phyloP scores from a whole-genome alignment of 2,888 invertebrate species.

The Lepeophtheirus nordmannii region DNA sequence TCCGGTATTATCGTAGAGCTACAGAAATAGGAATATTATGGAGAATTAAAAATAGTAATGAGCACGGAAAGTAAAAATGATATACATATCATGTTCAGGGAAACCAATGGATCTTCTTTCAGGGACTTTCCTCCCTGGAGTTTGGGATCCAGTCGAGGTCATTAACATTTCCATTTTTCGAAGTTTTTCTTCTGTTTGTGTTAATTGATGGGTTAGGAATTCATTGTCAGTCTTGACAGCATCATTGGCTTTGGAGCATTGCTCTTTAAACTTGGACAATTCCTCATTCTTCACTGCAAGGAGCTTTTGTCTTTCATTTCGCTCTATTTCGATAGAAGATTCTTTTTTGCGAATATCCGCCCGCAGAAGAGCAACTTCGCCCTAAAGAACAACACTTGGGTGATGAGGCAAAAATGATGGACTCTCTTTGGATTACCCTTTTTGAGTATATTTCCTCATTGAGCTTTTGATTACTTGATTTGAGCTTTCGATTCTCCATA shows the following conservation, averaged over 20 bases:
- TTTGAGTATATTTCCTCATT: slow-evolving; percentile 2
- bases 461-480: background rate
- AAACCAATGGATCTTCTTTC: background rate
- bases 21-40: background rate
- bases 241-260: background rate
- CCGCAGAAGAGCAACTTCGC: background rate
- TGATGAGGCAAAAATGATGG: background rate
- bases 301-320: background rate
- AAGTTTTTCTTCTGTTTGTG: background rate
- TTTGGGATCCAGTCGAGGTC: background rate
- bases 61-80: background rate
- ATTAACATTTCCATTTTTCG: background rate
- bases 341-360: background rate
- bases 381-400: background rate
- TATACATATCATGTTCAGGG: background rate
- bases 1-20: background rate
- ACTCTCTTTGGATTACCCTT: background rate
- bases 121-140: slow-evolving; percentile 2
- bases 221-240: background rate
- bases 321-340: background rate
- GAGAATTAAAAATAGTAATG: background rate
- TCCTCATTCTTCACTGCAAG: background rate
- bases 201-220: background rate
- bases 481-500: background rate
- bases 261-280: background rate